These are phyloP conservation scores for Ptilonorhynchus violaceus DNA, from an alignment of 2,113 vertebrate genomes.

Conservation along the genomic window DNA sequence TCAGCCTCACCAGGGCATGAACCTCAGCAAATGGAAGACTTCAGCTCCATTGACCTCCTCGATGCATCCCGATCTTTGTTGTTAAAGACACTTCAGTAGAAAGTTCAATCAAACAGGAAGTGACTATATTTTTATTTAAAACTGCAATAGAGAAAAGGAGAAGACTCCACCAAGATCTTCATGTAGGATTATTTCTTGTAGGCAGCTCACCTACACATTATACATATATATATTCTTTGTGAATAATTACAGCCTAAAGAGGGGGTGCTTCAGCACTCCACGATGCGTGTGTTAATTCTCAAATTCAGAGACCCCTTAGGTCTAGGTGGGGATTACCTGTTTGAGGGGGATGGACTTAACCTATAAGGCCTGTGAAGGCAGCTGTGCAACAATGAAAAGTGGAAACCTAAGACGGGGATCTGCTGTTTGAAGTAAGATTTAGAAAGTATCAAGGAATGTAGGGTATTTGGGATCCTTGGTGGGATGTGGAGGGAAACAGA, in stretches of 20 bases:
- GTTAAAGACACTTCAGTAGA: neutral
- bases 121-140: neutral
- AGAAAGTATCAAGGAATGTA: rapidly evolving
- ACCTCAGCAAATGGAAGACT: neutral
- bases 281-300: neutral
- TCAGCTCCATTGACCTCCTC: neutral
- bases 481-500: neutral
- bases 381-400: neutral
- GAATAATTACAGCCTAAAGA: neutral
- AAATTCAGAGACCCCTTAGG: neutral
- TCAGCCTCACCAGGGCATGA: neutral
- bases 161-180: neutral
- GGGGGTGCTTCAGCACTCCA: neutral
- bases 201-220: neutral
- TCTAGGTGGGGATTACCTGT: neutral
- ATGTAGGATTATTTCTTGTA: neutral
- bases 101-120: neutral
- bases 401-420: neutral
- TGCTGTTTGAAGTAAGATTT: neutral
- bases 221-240: neutral
- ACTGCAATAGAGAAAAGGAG: neutral
- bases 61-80: neutral
- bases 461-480: neutral
- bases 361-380: neutral
- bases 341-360: neutral